phyloP scores from a whole-genome alignment of 2,797 vertebrate genomes.

The Centroberyx gerrardi region DNA sequence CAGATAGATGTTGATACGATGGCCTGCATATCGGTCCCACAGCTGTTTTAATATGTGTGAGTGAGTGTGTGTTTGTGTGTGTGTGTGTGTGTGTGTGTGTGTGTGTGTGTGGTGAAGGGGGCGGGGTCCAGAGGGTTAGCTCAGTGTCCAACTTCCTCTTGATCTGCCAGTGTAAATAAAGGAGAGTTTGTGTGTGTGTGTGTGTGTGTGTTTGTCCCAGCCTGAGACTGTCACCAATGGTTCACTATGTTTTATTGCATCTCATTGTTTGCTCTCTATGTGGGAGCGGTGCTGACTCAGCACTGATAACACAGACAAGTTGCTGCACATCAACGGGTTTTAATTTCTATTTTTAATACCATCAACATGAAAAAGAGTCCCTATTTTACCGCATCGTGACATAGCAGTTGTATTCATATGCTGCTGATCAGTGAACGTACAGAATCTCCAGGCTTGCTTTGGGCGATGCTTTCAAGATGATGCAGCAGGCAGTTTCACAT shows the following conservation, averaged over 20 bases:
- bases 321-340: slow-evolving; percentile 3
- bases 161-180: slow-evolving; percentile 44
- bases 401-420: too few species aligned
- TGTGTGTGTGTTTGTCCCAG: slow-evolving; percentile 24
- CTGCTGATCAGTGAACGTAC: neutral
- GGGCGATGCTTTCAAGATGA: neutral
- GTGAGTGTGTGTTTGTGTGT: too few species aligned
- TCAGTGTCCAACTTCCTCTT: slow-evolving; percentile 28
- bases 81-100: too few species aligned
- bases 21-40: too few species aligned
- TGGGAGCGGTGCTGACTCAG: slow-evolving; percentile 26
- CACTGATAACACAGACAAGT: slow-evolving; percentile 19
- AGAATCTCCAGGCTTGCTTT: neutral
- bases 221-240: slow-evolving; percentile 34
- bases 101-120: too few species aligned
- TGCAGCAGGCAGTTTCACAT: neutral
- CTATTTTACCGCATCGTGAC: neutral
- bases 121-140: neutral
- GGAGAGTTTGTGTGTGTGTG: slow-evolving; percentile 14
- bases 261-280: slow-evolving; percentile 42
- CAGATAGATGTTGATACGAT: too few species aligned
- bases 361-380: neutral
- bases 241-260: slow-evolving; percentile 44
- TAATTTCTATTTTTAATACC: neutral
- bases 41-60: too few species aligned